Percentiles rank a stretch among this genome's conserved stretches.
Evolutionary conservation across 2,888 invertebrate species (phyloP).

Genomic region (Chalcis sispes): DNA sequence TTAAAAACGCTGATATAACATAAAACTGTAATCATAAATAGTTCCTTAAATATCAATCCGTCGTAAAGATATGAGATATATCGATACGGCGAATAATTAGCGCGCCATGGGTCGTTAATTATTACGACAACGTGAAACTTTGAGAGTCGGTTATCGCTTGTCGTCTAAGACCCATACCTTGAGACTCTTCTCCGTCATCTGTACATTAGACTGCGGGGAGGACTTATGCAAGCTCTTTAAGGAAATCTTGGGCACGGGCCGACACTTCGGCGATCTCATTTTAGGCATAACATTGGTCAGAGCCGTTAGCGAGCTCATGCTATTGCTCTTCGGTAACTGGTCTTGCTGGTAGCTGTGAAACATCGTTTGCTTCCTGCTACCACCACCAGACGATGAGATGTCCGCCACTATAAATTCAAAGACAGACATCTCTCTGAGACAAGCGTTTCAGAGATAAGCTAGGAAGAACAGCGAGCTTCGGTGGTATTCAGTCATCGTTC

Average conservation of each 20-base stretch:
- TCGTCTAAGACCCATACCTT: conserved; percentile 45
- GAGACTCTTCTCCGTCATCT: conserved; percentile 26
- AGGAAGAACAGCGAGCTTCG: background rate
- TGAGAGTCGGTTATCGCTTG: conserved; percentile 12
- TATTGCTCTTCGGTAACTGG: conserved; percentile 21
- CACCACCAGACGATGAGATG: conserved; percentile 16
- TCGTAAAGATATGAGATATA: too few relatives aligned
- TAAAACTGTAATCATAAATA: too few relatives aligned
- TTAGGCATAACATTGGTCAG: conserved; percentile 2
- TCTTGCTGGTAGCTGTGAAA: conserved; percentile 35
- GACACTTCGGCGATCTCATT: conserved; percentile 30
- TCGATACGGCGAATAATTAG: background rate
- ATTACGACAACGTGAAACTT: conserved; percentile 18
- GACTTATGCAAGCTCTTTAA: conserved; percentile 33
- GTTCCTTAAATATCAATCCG: too few relatives aligned
- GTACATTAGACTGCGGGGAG: conserved; percentile 17
- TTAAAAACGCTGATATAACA: too few relatives aligned
- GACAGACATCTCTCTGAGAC: conserved; percentile 50
- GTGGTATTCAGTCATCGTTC: too few relatives aligned
- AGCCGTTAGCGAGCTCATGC: conserved; percentile 15
- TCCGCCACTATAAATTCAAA: conserved; percentile 54
- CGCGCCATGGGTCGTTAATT: conserved; percentile 29
- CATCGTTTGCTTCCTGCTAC: conserved; percentile 38
- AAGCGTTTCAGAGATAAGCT: conserved; percentile 2
- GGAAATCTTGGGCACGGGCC: conserved; percentile 36